phyloP scores from a whole-genome alignment of 2,797 vertebrate species.

The Hoplostethus mediterraneus region DNA sequence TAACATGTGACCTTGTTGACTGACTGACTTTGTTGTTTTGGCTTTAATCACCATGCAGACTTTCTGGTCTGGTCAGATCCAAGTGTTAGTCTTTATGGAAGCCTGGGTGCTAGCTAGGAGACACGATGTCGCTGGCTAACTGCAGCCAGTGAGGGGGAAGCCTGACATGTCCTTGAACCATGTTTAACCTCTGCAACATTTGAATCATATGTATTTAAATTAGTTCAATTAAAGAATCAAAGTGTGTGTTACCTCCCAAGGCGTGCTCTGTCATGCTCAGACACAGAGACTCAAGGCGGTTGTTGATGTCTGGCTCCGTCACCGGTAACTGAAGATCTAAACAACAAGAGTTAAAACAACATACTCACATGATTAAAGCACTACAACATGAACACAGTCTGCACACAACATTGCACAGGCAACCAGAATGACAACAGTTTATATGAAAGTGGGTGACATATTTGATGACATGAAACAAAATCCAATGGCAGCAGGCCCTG shows the following conservation, averaged over 20 bases:
- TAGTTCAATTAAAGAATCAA: background rate
- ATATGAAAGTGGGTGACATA: background rate
- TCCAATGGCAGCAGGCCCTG: background rate
- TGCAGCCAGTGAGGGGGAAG: background rate
- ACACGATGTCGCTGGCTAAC: background rate
- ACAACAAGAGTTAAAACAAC: background rate
- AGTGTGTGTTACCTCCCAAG: conserved; percentile 88
- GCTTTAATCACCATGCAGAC: background rate
- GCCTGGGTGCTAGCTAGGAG: background rate
- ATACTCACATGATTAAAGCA: background rate
- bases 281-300: conserved; percentile 98
- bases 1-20: no score
- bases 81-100: background rate
- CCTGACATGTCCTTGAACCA: background rate
- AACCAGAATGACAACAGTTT: no score
- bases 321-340: conserved; percentile 94
- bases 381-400: no score
- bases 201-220: background rate
- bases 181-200: background rate
- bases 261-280: conserved; percentile 99
- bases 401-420: no score
- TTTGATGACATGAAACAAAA: background rate
- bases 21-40: background rate
- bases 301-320: conserved; percentile 99
- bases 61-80: background rate